Conservation (phyloP, 2,888 invertebrate genomes). For the Artemia sp. region DNA sequence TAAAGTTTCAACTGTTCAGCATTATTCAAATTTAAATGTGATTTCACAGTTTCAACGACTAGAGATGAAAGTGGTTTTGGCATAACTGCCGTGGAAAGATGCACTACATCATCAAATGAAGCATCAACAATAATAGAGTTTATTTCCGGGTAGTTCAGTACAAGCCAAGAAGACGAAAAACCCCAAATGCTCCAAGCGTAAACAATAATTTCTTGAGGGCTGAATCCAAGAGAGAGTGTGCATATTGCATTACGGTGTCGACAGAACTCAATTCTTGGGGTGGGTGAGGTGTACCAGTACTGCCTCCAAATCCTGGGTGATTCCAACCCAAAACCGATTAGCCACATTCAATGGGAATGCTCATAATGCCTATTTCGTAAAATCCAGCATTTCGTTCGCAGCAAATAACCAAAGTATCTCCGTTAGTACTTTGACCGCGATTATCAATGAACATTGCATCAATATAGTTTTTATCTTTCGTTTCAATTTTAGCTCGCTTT, state of each 20-base stretch:
- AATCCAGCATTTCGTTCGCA: conserved; percentile 95
- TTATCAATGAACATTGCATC: conserved; percentile 80
- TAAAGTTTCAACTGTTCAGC: conserved; percentile 51
- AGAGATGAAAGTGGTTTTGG: conserved; percentile 51
- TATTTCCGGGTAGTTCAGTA: conserved; percentile 68
- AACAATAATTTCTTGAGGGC: conserved; percentile 58
- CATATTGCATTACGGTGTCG: conserved; percentile 81
- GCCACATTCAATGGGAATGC: conserved; percentile 63
- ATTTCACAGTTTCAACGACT: conserved; percentile 56
- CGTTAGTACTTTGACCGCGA: conserved; percentile 41
- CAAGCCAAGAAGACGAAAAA: conserved; percentile 66
- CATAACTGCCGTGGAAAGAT: conserved; percentile 74
- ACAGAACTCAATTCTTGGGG: conserved; percentile 70
- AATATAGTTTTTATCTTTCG: conserved; percentile 62
- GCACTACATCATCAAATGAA: conserved; percentile 85
- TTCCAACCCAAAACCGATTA: conserved; percentile 95
- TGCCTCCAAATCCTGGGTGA: conserved; percentile 86
- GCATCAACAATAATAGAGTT: conserved; percentile 55
- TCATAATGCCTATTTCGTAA: conserved; percentile 85
- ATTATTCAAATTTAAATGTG: conserved; percentile 64
- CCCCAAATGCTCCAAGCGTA: conserved; percentile 99
- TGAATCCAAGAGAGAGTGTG: conserved; percentile 60
- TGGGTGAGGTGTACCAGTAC: conserved; percentile 69
- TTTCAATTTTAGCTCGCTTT: conserved; percentile 54
- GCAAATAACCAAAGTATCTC: conserved; percentile 61